A percentile compares a stretch with the other conserved stretches of the same genome.
These are phyloP conservation scores for Fundulus diaphanus DNA, from an alignment of 2,797 vertebrate genomes.

Conservation along the genomic window DNA sequence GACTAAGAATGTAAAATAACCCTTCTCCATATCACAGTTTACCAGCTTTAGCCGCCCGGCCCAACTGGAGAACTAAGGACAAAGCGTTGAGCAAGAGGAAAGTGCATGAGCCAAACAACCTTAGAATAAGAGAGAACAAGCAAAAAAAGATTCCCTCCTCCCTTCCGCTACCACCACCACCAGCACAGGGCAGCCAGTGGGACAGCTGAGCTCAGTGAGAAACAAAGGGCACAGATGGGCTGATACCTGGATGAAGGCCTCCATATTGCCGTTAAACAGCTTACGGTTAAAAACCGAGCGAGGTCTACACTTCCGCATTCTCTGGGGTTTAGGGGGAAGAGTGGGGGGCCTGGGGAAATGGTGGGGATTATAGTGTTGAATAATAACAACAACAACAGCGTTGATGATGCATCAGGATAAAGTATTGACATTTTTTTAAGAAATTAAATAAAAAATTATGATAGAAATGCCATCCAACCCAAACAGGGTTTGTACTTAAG, in stretches of 20 bases:
- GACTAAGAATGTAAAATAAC: conserved; percentile 28
- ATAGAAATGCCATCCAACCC: neutral
- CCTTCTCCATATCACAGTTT: conserved; percentile 11
- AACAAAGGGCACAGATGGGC: conserved; percentile 70
- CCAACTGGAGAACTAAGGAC: conserved; percentile 36
- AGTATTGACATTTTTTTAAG: neutral
- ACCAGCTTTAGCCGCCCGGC: conserved; percentile 24
- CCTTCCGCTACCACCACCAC: neutral
- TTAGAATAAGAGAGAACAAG: conserved; percentile 63
- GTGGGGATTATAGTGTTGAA: conserved; percentile 74
- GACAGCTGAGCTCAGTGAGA: conserved; percentile 79
- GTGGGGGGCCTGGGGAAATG: conserved; percentile 93
- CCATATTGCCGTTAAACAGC: conserved; percentile 98
- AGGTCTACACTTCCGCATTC: conserved; percentile 96
- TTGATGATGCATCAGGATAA: neutral
- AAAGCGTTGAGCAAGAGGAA: conserved; percentile 68
- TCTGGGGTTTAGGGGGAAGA: conserved; percentile 96
- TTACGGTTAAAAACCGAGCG: conserved; percentile 93
- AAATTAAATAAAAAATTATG: neutral
- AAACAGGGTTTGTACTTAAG: neutral
- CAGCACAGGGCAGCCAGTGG: conserved; percentile 77
- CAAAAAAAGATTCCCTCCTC: conserved; percentile 54
- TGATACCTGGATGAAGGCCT: conserved; percentile 95
- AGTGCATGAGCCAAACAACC: conserved; percentile 64
- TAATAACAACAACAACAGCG: neutral